Evolutionary conservation across 2,888 invertebrate species (phyloP).

Genomic region (Synergus japonicus): DNA sequence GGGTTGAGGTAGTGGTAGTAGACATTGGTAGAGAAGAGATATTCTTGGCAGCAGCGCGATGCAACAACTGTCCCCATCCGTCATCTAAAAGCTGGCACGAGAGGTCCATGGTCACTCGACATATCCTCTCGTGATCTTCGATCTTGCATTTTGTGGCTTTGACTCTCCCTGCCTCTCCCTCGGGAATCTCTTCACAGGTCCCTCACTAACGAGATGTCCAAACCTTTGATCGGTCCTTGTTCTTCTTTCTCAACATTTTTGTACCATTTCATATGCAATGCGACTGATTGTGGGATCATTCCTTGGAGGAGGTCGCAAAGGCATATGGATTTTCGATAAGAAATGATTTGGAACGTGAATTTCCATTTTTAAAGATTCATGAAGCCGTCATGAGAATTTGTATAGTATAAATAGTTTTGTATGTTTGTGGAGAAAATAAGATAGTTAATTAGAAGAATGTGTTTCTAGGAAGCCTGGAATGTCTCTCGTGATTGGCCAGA

Average conservation of each 20-base stretch:
- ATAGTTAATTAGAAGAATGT: conserved; percentile 6
- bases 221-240: neutral
- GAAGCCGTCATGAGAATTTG: no score
- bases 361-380: no score
- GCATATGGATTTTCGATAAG: no score
- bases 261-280: neutral
- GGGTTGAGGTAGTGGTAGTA: conserved; percentile 26
- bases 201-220: conserved; percentile 1
- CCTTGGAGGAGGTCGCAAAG: neutral
- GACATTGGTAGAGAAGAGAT: conserved; percentile 58
- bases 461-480: conserved; percentile 22
- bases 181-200: neutral
- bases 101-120: conserved; percentile 53
- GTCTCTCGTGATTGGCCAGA: conserved; percentile 27
- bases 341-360: no score
- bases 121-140: conserved; percentile 20
- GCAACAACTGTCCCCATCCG: conserved; percentile 75
- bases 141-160: conserved; percentile 22
- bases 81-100: conserved; percentile 63
- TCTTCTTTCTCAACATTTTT: neutral
- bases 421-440: neutral
- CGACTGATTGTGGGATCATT: neutral
- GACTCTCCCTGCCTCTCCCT: neutral
- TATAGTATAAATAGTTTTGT: neutral
- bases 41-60: conserved; percentile 71